Conservation (phyloP, 2,113 vertebrate species). For the Panurus biarmicus region DNA sequence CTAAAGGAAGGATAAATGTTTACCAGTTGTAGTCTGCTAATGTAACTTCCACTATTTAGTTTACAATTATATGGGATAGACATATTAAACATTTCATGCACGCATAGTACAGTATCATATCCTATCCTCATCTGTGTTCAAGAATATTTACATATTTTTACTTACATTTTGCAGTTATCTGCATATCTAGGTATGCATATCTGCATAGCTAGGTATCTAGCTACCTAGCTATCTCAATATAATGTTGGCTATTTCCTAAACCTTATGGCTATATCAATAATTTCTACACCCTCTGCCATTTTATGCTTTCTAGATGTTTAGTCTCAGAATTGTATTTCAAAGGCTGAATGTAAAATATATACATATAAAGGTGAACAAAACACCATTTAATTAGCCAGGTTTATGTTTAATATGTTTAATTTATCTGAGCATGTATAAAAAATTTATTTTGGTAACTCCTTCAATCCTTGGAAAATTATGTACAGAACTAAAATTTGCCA, state of each 20-base stretch:
- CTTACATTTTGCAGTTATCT: not conserved
- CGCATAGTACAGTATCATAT: not conserved
- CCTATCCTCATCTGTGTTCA: not conserved
- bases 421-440: not conserved
- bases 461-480: not conserved
- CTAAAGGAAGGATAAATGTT: not conserved
- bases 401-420: not conserved
- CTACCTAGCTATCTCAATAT: too few species aligned
- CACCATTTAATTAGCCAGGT: not conserved
- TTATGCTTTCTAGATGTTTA: not conserved
- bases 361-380: not conserved
- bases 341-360: not conserved
- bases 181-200: not conserved
- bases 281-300: accelerated
- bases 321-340: not conserved
- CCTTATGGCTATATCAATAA: not conserved
- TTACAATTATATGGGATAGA: not conserved
- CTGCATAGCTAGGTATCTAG: too few species aligned
- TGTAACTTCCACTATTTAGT: not conserved
- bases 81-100: not conserved
- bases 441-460: not conserved
- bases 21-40: not conserved
- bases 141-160: not conserved
- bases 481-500: not conserved
- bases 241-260: not conserved